These are phyloP conservation scores for Xenopus tropicalis DNA, from an alignment of 2,113 vertebrate species.

Conservation along the genomic window UCB_Xtro_10.0 CM004445.2:8508001-8508500, in stretches of 20 bases:
- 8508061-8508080: slow-evolving; percentile 21
- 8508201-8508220: background rate
- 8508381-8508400: too few relatives aligned
- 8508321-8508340: too few relatives aligned
- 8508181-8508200: background rate
- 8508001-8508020: background rate
- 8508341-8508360: too few relatives aligned
- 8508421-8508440: too few relatives aligned
- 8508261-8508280: background rate
- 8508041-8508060: background rate
- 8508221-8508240: background rate
- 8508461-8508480: too few relatives aligned
- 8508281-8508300: background rate
- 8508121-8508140: background rate
- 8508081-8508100: background rate
- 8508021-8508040: background rate
- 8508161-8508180: background rate
- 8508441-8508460: too few relatives aligned
- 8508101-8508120: background rate
- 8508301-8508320: background rate
- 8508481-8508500: too few relatives aligned
- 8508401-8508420: too few relatives aligned
- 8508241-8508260: background rate
- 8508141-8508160: background rate
- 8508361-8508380: too few relatives aligned